These are phyloP conservation scores for Habroteleia sp. DNA, from an alignment of 2,888 invertebrate genomes.

Conservation along the genomic window DNA sequence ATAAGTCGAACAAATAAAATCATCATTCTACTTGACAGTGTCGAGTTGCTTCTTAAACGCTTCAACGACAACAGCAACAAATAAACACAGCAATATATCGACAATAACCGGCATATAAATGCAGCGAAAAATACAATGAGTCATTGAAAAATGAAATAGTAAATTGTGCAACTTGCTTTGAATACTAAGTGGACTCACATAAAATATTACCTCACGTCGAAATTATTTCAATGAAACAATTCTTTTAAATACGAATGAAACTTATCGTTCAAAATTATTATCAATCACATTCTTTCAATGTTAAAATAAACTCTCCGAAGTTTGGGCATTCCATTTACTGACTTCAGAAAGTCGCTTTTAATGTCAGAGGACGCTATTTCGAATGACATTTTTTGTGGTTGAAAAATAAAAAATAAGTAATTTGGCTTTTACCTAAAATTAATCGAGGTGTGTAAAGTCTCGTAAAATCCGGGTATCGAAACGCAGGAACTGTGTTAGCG, in stretches of 20 bases:
- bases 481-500: constrained; percentile 44
- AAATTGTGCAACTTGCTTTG: constrained; percentile 36
- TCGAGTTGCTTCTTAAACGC: neutral
- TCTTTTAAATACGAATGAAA: constrained; percentile 19
- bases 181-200: constrained; percentile 28
- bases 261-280: no score
- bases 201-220: constrained; percentile 21
- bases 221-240: constrained; percentile 17
- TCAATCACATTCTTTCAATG: neutral
- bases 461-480: constrained; percentile 10
- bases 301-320: no score
- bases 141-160: constrained; percentile 34
- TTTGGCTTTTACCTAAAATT: no score
- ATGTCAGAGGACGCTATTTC: no score
- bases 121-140: constrained; percentile 35
- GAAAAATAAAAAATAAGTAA: no score
- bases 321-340: no score
- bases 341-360: no score
- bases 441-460: constrained; percentile 5
- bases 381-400: no score
- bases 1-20: constrained; percentile 1
- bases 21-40: neutral
- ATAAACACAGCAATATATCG: constrained; percentile 11
- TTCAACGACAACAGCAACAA: constrained; percentile 3
- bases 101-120: constrained; percentile 16